Evolutionary conservation across 1,140 invertebrate genomes (phyloP), one percentile per base, ranked within the genome.

Genomic region (Heliconius nattereri): DNA sequence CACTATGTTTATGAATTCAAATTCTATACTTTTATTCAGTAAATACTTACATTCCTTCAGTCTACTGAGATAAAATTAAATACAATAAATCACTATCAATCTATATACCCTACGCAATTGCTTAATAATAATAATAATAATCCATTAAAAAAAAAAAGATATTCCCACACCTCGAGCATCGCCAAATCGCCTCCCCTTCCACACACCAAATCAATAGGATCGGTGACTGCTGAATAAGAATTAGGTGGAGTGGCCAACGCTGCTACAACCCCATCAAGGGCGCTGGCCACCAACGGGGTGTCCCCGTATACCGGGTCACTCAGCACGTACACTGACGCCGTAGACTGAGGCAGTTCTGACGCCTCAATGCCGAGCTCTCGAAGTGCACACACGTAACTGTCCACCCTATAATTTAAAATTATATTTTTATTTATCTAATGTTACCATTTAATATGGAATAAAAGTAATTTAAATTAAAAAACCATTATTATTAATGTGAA

Each of bases 231-330:
- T 0, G 96, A 97, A 83, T 97, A 97, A 2, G 97, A 97, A 84
- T 97, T 97, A 0, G 96, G 96, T 0, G 97, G 97, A 1, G 96
- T 96, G 6, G 97, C 97, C 80, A 97, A 93, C 5, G 97, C 96
- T 0, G 97, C 96, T 0, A 97, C 97, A 0, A 97, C 97, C 26
- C 96, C 95, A 78, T 97, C 96, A 81, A 97, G 94, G 6, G 95
- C 90, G 72, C 81, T 94, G 74, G 90, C 89, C 8, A 95, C 95
- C 37, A 94, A 89, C 11, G 95, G 94, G 29, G 95, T 94, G n/a
- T 96, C 94, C 72, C 95, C 95, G 75, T 95, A 94, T 26, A 96
- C 95, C 3, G 95, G 91, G 80, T 97, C 96, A 13, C 95, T 95
- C 80, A 95, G 95, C 7, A 97, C 94, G 19, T 92, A 86, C 49